Evolutionary conservation across 2,113 vertebrate species (phyloP).

Genomic region (Pyrgilauda ruficollis): DNA sequence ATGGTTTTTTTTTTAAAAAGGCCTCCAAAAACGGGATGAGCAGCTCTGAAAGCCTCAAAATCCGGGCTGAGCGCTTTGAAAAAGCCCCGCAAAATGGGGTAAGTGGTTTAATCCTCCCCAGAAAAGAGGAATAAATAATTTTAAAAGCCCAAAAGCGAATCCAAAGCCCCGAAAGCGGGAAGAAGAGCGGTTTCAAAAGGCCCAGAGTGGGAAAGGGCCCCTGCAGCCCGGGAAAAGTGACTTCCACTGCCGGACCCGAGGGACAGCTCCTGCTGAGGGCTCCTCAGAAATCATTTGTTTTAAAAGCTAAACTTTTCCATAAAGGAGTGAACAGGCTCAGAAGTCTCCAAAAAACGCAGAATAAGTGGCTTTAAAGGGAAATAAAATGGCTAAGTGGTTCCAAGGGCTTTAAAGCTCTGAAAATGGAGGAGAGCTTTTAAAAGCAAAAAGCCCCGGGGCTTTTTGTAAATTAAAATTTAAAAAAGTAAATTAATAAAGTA

Average conservation of each 20-base stretch:
- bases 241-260: no score
- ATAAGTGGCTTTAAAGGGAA: neutral
- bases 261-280: no score
- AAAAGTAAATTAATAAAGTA: no score
- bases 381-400: no score
- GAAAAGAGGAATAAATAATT: neutral
- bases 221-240: rapidly evolving
- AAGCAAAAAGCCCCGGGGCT: neutral
- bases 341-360: neutral
- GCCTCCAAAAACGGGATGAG: no score
- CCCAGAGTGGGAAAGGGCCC: no score
- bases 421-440: neutral
- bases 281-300: neutral
- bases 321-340: neutral
- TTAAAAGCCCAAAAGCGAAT: neutral
- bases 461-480: no score
- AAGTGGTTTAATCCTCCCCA: neutral
- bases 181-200: neutral
- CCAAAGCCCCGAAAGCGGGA: neutral
- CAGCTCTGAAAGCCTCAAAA: no score
- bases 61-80: no score
- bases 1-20: no score
- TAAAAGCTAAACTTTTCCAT: neutral
- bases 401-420: neutral
- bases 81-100: neutral